Base-by-base conservation (phyloP, 2,888 invertebrate species). In the Pseudococcus jackbeardsleyi region DNA sequence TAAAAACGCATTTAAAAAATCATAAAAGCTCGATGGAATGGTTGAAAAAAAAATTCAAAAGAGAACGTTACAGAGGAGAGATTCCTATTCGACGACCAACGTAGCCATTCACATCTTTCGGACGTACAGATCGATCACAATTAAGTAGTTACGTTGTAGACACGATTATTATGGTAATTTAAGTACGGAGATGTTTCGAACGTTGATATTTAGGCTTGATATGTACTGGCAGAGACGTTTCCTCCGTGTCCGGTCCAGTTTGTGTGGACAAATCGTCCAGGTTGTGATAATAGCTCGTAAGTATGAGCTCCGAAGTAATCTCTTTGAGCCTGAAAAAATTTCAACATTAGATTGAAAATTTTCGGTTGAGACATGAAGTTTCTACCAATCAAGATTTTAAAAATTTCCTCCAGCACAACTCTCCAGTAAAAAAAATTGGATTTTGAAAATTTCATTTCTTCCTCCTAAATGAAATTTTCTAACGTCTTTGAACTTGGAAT, bases 191-290 rank as follows among this genome's bases (percentile, higher is more conserved):
- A 26, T 59, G n/a, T 59, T 59, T 19, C 59, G n/a, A 4, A 59
- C 22, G n/a, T 7, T 19, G 1, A 46, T 46, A 64, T 92, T 33
- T 93, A 96, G 89, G 95, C 96, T 91, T 95, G 94, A 90, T 98
- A 98, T 15, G 98, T 97, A 89, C 96, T 95, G n/a, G 98, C 97
- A 0, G 98, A 97, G 6, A 98, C 97, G 91, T 97, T 96, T 89
- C 98, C 98, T 48, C 99, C 99, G 90, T 96, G 97, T 17, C 99
- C 99, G 12, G 99, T 99, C 99, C 99, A 99, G 93, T 99, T 99
- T 89, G 99, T 99, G 92, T 99, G 99, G 4, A 97, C 94, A 91
- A 96, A 99, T 90, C 94, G 94, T 5, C 98, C 99, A 79, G 98
- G 98, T 89, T 96, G 93, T 6, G 93, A 93, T 88, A 97, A 92